Evolutionary conservation across 2,113 vertebrate genomes (phyloP).

Genomic region (Turdus rufiventris): DNA sequence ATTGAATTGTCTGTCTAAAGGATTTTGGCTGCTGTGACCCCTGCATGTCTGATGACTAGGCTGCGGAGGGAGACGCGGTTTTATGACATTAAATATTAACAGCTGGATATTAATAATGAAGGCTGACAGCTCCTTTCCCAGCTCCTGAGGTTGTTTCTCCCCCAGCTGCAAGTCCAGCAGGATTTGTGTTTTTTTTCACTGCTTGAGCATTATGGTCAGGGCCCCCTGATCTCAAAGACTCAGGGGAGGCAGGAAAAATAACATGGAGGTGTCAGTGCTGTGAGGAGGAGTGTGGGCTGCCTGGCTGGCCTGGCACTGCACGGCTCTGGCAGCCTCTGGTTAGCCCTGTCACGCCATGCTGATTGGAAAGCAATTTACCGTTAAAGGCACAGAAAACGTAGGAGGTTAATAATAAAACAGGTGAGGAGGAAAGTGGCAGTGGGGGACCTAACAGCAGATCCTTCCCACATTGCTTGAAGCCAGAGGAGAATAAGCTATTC

Average conservation of each 20-base stretch:
- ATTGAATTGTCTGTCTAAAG: constrained; percentile 59
- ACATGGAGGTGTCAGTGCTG: constrained; percentile 73
- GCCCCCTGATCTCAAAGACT: constrained; percentile 77
- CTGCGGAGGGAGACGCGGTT: constrained; percentile 76
- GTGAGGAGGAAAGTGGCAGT: background rate
- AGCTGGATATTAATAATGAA: constrained; percentile 90
- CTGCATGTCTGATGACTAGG: constrained; percentile 72
- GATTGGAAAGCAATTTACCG: constrained; percentile 78
- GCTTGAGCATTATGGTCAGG: constrained; percentile 65
- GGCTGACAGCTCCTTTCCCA: constrained; percentile 86
- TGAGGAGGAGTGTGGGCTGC: constrained; percentile 65
- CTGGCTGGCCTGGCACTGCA: constrained; percentile 68
- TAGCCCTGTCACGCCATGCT: constrained; percentile 74
- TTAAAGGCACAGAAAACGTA: constrained; percentile 50
- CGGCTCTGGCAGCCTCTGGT: constrained; percentile 70
- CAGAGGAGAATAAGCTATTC: background rate
- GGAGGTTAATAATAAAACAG: constrained; percentile 39
- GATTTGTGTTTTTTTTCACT: constrained; percentile 59
- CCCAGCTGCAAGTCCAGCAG: constrained; percentile 70
- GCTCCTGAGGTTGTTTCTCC: constrained; percentile 74
- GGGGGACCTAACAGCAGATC: background rate
- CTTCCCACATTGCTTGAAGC: background rate
- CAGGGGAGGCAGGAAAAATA: constrained; percentile 82
- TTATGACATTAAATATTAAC: constrained; percentile 97
- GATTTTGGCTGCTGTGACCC: constrained; percentile 67